Evolutionary conservation across 2,888 invertebrate species (phyloP), one percentile per base, ranked within the genome.

Genomic region (Chydorus sphaericus): DNA sequence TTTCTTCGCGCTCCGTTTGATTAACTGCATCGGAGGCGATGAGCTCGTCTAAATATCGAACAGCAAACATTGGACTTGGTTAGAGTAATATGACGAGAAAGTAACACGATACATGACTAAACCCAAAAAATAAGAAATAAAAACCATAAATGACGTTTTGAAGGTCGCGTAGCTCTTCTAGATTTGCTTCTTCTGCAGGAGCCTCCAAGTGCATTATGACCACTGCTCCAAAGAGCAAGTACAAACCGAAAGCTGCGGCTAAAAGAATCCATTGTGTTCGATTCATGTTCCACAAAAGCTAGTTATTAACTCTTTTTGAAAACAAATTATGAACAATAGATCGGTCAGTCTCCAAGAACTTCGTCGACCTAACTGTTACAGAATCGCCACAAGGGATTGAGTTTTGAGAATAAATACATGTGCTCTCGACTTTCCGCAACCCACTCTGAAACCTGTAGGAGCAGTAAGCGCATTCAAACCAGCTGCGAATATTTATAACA

Each of bases 181-280:
- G 75, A 60, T 77, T 73, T 59, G 76, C 71, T 52, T 76, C 69
- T 70, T 89, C 89, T 64, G 82, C 70, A 31, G 77, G 77, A 65
- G 82, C 80, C 72, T 90, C 88, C 63, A 88, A 82, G 66, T 81
- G 79, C 71, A 85, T 85, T 70, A 88, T 90, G 63, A 89, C 82
- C 60, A 80, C 81, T n/a, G 89, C 88, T 10, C 89, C 90, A 58
- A 89, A 77, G 64, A 87, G 72, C 62, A 87, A 71, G 67, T 87
- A 87, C 58, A 80, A 77, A 58, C 85, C 76, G 66, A 85, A 86
- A 63, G 85, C 76, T 62, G 82, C 75, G 63, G 85, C 74, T 71
- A 86, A 75, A 62, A 81, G 80, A 61, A 84, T 75, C 77, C 85
- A 79, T 73, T 86, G 83, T 75, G 80, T 83, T 68, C 82, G 83